Percentiles rank a stretch among this genome's conserved stretches.
Conservation (phyloP, 2,797 vertebrate genomes). For the Acanthurus leucopareius region DNA sequence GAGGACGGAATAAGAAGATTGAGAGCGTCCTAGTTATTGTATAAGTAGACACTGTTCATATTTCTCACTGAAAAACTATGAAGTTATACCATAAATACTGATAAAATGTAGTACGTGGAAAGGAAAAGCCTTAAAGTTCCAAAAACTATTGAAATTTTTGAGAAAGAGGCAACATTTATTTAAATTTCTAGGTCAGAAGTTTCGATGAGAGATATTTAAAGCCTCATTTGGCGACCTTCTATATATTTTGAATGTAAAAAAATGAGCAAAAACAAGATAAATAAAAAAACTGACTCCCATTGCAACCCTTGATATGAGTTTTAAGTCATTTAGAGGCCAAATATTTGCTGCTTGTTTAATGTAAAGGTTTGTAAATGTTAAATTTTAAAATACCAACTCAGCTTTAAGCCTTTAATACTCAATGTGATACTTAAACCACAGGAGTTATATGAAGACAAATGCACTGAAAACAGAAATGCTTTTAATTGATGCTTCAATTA, state of each 20-base stretch:
- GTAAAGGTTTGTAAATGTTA: not conserved
- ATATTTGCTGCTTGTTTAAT: not conserved
- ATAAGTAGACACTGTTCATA: not conserved
- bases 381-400: not conserved
- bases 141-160: too few species aligned
- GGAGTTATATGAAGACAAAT: conserved; percentile 10
- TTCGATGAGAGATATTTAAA: too few species aligned
- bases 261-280: too few species aligned
- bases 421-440: conserved; percentile 4
- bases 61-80: not conserved
- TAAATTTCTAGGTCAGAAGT: too few species aligned
- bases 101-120: not conserved
- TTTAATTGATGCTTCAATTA: conserved; percentile 50
- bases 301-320: not conserved
- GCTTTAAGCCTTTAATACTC: not conserved
- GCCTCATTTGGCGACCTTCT: too few species aligned
- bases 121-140: not conserved
- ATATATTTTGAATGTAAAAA: too few species aligned
- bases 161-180: too few species aligned
- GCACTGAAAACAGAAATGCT: conserved; percentile 22
- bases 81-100: too few species aligned
- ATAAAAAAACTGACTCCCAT: too few species aligned
- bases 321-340: not conserved
- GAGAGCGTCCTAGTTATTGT: not conserved
- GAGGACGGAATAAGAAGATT: not conserved